Conservation (phyloP, 2,888 invertebrate species). For the Spilosoma lubricipeda region DNA sequence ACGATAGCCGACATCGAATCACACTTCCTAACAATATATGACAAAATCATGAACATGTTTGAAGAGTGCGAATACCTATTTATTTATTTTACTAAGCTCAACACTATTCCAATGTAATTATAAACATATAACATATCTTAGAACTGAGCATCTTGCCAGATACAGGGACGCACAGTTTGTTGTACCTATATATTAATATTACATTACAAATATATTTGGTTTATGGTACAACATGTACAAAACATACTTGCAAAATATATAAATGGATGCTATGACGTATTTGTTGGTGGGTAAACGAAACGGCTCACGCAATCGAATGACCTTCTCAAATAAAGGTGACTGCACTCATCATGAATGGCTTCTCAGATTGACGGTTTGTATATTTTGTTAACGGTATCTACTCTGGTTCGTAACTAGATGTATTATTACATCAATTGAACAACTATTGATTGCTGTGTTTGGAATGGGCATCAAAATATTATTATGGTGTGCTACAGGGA, state of each 20-base stretch:
- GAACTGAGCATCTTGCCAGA: too few species aligned
- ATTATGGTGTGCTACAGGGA: not conserved
- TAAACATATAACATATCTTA: too few species aligned
- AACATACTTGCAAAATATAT: not conserved
- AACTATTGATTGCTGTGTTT: not conserved
- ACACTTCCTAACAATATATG: not conserved
- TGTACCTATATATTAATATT: too few species aligned
- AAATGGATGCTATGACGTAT: constrained; percentile 8
- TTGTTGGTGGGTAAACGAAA: constrained; percentile 1
- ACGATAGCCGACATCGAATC: not conserved
- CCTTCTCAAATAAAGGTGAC: constrained; percentile 23
- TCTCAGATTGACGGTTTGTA: constrained; percentile 18
- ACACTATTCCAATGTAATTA: too few species aligned
- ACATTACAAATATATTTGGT: not conserved
- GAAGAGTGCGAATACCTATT: too few species aligned
- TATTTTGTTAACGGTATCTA: constrained; percentile 19
- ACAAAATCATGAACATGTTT: not conserved
- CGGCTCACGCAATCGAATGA: constrained; percentile 18
- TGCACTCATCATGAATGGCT: constrained; percentile 22
- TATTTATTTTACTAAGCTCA: too few species aligned
- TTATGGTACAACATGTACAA: not conserved
- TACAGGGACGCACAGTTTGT: too few species aligned
- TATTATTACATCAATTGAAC: constrained; percentile 14
- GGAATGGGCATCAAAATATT: not conserved
- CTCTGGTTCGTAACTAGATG: constrained; percentile 10